phyloP scores from a whole-genome alignment of 2,888 invertebrate species.

The Nipponacmea schrenckii region DNA sequence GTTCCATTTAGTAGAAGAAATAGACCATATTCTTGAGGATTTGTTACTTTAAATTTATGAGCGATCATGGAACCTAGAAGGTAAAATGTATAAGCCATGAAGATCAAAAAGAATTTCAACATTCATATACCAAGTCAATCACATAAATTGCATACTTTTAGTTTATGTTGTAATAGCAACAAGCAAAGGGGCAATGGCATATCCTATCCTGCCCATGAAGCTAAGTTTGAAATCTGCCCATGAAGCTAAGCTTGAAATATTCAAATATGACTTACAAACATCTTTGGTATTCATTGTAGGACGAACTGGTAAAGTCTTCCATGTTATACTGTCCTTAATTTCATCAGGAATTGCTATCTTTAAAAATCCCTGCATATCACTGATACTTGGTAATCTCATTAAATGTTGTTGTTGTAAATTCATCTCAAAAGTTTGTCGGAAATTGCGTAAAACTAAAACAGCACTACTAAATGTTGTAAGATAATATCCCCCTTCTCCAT shows the following conservation, averaged over 20 bases:
- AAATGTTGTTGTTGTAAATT: slow-evolving; percentile 48
- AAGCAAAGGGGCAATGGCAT: not conserved
- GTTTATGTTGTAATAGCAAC: not conserved
- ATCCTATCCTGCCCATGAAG: too few species aligned
- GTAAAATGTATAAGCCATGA: not conserved
- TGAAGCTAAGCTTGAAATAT: too few species aligned
- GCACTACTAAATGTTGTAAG: slow-evolving; percentile 93
- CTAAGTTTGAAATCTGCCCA: too few species aligned
- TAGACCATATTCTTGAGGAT: slow-evolving; percentile 94
- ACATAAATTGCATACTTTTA: not conserved
- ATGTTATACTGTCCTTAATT: slow-evolving; percentile 86
- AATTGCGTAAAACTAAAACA: slow-evolving; percentile 85
- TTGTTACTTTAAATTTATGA: slow-evolving; percentile 93
- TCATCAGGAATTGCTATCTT: slow-evolving; percentile 95
- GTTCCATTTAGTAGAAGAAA: slow-evolving; percentile 90
- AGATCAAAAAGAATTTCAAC: too few species aligned
- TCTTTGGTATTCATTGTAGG: slow-evolving; percentile 93
- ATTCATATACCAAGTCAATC: not conserved
- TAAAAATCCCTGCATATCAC: slow-evolving; percentile 76
- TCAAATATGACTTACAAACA: slow-evolving; percentile 77
- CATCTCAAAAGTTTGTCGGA: slow-evolving; percentile 62
- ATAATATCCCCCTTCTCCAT: slow-evolving; percentile 95
- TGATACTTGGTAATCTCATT: slow-evolving; percentile 50
- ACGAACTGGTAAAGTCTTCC: slow-evolving; percentile 90
- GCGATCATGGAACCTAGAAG: slow-evolving; percentile 79